Evolutionary conservation across 2,113 vertebrate species (phyloP), one percentile per base, ranked within the genome.

Genomic region (Tenrec ecaudatus): DNA sequence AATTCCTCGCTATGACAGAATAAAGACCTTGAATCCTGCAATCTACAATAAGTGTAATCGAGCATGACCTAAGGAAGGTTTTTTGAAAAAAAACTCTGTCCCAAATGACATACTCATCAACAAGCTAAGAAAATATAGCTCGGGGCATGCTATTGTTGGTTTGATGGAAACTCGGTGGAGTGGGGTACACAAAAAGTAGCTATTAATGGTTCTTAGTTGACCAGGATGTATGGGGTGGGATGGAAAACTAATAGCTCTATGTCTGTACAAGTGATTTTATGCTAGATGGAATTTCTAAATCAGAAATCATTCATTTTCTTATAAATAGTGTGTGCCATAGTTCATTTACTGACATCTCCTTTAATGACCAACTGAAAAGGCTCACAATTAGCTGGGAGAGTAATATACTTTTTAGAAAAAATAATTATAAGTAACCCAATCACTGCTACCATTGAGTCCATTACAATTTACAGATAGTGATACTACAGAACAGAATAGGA

Each of bases 21-120:
- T 94, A 92, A 95, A 95, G 75, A 15, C 85, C 84, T 91, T 88
- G 62, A 87, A 91, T 91, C 79, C 9, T 86, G 89, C 88, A 90
- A 58, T 87, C 78, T 87, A 78, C 19, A 90, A 38, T 85, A 82
- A 89, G 57, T 95, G 78, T 75, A 93, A 95, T 95, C 0, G 25
- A 96, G 75, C 78, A 93, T 91, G 78, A 95, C 88, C 38, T 91
- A n/a, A 71, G 23, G 33, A 87, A 94, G 31, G 92, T 33, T 93
- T 33, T 91, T 95, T 93, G 12, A 53, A 53, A 47, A 47, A 47
- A 93, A 87, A 79, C 71, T 73, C 53, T 89, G 75, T 90, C 58
- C 60, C 60, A 60, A 10, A 69, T 89, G 69, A 57, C 88, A 91
- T 36, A 75, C 16, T 87, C 87, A 89, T 89, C 88, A 82, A 82